Conservation (phyloP, 2,888 invertebrate genomes). For the Cabera pusaria region DNA sequence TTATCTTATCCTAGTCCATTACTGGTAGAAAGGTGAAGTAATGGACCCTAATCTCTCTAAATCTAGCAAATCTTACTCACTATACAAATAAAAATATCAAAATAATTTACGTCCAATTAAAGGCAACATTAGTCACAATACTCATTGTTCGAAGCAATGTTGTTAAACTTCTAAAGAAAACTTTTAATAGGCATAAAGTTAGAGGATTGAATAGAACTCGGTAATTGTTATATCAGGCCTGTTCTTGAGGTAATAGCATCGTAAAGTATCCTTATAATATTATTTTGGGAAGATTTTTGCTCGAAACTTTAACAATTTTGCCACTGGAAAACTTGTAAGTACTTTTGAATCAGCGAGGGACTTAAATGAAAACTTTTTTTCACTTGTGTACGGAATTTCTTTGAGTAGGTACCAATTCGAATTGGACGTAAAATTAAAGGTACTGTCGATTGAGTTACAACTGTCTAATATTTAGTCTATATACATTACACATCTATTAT, state of each 20-base stretch:
- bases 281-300: constrained; percentile 50
- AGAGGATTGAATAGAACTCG: constrained; percentile 58
- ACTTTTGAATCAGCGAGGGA: constrained; percentile 38
- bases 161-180: constrained; percentile 58
- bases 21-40: too few relatives aligned
- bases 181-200: constrained; percentile 71
- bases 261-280: constrained; percentile 52
- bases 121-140: constrained; percentile 59
- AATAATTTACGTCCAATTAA: too few relatives aligned
- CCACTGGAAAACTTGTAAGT: constrained; percentile 39
- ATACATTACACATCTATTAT: too few relatives aligned
- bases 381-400: constrained; percentile 3
- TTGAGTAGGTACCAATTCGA: constrained; percentile 1
- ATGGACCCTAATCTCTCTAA: too few relatives aligned
- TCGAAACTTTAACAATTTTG: constrained; percentile 48
- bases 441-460: too few relatives aligned
- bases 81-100: too few relatives aligned
- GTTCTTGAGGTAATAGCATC: constrained; percentile 48
- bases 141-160: constrained; percentile 61
- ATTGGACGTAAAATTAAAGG: background rate
- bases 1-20: too few relatives aligned
- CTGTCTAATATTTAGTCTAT: too few relatives aligned
- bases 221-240: constrained; percentile 52
- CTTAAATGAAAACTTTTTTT: constrained; percentile 30
- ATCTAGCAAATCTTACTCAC: too few relatives aligned